Conservation (phyloP, 64 coral and sea anemone species). For the Trachythela sp. region DNA sequence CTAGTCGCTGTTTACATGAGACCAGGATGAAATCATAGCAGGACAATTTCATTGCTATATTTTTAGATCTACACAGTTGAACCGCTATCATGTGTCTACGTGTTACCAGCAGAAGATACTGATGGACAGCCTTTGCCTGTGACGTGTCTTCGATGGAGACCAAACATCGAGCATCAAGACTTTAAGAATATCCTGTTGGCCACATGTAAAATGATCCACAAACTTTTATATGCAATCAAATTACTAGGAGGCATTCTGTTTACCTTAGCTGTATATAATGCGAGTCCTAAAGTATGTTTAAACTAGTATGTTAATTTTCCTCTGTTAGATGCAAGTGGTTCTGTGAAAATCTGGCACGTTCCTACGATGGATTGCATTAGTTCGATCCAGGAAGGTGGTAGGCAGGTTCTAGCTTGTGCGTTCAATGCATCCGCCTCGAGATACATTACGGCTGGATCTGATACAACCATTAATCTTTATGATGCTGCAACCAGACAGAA, state of each 20-base stretch:
- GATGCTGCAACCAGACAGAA: constrained; percentile 85
- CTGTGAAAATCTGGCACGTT: constrained; percentile 86
- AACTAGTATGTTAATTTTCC: not conserved
- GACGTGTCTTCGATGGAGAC: constrained; percentile 90
- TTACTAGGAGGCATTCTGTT: no score
- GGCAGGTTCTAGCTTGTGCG: constrained; percentile 79
- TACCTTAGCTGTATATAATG: not conserved
- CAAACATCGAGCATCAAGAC: constrained; percentile 42
- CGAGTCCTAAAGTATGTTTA: not conserved
- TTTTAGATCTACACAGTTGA: constrained; percentile 18
- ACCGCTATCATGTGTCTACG: not conserved
- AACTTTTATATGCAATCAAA: no score
- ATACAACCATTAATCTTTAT: constrained; percentile 74
- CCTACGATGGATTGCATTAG: constrained; percentile 68
- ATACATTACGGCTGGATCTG: constrained; percentile 88
- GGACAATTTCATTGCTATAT: not conserved
- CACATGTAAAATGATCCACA: constrained; percentile 60
- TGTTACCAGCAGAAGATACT: constrained; percentile 11
- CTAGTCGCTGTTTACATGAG: no score
- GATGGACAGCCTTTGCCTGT: constrained; percentile 54
- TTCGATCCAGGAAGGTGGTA: constrained; percentile 59
- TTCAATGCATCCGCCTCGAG: constrained; percentile 57
- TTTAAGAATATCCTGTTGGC: constrained; percentile 80
- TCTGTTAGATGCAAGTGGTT: constrained; percentile 85
- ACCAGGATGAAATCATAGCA: not conserved